These are phyloP conservation scores for Stenichneumon culpator DNA, from an alignment of 2,888 invertebrate genomes.

Conservation along the genomic window DNA sequence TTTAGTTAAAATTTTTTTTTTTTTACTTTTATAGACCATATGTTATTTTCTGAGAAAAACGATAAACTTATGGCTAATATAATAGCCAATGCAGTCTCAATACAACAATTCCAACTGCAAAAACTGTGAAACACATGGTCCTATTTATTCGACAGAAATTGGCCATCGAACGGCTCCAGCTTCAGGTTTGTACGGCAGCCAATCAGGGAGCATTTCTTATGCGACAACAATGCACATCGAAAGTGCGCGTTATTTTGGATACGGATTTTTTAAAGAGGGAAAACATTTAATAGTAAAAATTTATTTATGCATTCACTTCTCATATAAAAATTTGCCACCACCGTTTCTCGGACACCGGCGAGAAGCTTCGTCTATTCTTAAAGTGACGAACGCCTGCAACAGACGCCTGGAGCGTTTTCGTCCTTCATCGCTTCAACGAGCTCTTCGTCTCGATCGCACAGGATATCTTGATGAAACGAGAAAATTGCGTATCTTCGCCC, in stretches of 20 bases:
- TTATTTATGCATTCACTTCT: neutral
- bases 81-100: no score
- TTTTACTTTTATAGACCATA: no score
- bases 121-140: neutral
- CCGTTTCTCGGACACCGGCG: neutral
- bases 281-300: neutral
- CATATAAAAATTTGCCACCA: neutral
- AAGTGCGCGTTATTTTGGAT: neutral
- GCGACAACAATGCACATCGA: neutral
- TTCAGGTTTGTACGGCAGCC: neutral
- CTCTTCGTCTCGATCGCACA: neutral
- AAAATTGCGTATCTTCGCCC: conserved; percentile 40
- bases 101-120: no score
- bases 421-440: neutral
- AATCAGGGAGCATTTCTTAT: neutral
- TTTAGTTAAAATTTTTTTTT: no score
- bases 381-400: neutral
- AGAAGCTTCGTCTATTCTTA: neutral
- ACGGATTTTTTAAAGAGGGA: neutral
- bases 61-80: no score
- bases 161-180: neutral
- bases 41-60: no score
- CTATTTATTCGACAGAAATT: neutral
- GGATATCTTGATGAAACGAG: conserved; percentile 14
- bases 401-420: neutral